phyloP scores from a whole-genome alignment of 2,888 invertebrate genomes.

The Drosophila nr. fundita region DNA sequence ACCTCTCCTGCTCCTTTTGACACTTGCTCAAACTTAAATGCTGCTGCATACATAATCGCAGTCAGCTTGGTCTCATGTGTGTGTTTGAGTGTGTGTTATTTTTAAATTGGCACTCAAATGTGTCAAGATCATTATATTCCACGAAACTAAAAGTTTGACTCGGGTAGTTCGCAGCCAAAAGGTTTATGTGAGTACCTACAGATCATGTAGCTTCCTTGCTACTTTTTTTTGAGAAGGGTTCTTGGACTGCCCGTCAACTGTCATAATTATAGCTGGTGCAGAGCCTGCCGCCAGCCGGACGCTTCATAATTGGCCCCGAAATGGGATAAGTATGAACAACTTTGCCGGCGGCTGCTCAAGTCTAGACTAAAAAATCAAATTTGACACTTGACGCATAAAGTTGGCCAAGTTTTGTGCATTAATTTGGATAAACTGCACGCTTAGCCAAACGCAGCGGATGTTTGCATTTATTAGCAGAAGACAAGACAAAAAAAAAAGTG shows the following conservation, averaged over 20 bases:
- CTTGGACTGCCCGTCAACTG: slow-evolving; percentile 63
- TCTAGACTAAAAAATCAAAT: slow-evolving; percentile 67
- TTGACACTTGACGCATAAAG: slow-evolving; percentile 71
- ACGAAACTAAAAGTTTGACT: slow-evolving; percentile 55
- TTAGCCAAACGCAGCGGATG: slow-evolving; percentile 8
- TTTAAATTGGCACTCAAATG: slow-evolving; percentile 72
- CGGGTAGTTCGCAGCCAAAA: slow-evolving; percentile 33
- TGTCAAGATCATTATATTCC: slow-evolving; percentile 74
- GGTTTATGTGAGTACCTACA: slow-evolving; percentile 36
- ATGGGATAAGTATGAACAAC: slow-evolving; percentile 38
- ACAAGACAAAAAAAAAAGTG: not conserved
- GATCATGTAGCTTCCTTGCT: not conserved
- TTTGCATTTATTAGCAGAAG: slow-evolving; percentile 5
- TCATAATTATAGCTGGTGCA: slow-evolving; percentile 71
- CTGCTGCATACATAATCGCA: slow-evolving; percentile 19
- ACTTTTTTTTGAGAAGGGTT: slow-evolving; percentile 69
- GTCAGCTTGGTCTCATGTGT: slow-evolving; percentile 30
- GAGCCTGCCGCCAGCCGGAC: slow-evolving; percentile 24
- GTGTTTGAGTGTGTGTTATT: slow-evolving; percentile 54
- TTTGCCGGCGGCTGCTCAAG: slow-evolving; percentile 62
- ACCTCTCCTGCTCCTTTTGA: not conserved
- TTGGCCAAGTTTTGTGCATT: slow-evolving; percentile 7
- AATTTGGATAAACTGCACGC: slow-evolving; percentile 15
- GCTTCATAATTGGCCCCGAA: slow-evolving; percentile 60
- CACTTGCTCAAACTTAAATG: slow-evolving; percentile 9